phyloP scores from a whole-genome alignment of 2,113 vertebrate species.

The Copsychus sechellarum region DNA sequence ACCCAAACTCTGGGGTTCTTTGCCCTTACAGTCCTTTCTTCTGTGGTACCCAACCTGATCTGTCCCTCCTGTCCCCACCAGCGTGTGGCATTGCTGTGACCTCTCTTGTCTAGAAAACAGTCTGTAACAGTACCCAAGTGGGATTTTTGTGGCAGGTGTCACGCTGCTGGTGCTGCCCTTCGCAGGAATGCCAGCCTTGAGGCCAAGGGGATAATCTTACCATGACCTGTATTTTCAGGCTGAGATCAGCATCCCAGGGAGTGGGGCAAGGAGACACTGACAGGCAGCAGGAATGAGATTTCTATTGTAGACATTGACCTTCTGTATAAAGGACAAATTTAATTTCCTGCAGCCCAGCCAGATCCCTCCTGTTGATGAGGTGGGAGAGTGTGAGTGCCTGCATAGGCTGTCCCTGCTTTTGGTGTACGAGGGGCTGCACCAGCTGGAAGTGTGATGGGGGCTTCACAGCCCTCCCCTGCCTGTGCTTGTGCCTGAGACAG shows the following conservation, averaged over 20 bases:
- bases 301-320: not conserved
- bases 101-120: not conserved
- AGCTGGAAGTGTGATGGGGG: not conserved
- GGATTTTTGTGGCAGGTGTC: not conserved
- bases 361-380: fast-evolving
- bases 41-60: not conserved
- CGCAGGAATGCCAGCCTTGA: not conserved
- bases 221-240: not conserved
- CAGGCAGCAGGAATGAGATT: not conserved
- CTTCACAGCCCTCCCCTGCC: not conserved
- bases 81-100: not conserved
- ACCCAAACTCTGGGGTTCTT: not conserved
- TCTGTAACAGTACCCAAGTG: not conserved
- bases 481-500: not conserved
- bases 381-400: fast-evolving
- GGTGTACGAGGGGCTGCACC: fast-evolving
- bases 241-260: not conserved
- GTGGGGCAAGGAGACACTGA: not conserved
- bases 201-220: not conserved
- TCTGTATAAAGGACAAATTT: not conserved
- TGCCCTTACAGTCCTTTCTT: not conserved
- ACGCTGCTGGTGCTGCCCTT: not conserved
- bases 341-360: not conserved
- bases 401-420: not conserved
- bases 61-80: not conserved